Conservation (phyloP, 2,888 invertebrate species). For the Callosobruchus maculatus region DNA sequence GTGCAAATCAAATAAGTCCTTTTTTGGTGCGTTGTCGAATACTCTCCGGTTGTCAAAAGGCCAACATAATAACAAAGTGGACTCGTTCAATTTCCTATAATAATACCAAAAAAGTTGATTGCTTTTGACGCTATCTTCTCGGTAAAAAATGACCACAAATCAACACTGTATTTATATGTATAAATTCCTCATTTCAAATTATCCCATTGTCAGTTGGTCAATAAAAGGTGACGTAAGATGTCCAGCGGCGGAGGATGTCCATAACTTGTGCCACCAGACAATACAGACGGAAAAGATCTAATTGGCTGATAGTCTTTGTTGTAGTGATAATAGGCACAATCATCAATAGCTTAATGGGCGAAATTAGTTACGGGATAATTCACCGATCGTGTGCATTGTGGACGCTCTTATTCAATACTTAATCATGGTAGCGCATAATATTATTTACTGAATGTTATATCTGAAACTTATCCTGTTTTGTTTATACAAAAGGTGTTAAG, state of each 20-base stretch:
- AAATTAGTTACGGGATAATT: not conserved
- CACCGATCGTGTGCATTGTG: not conserved
- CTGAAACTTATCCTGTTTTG: too few relatives aligned
- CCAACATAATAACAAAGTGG: constrained; percentile 16
- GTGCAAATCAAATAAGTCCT: constrained; percentile 13
- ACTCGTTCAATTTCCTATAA: constrained; percentile 17
- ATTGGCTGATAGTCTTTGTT: not conserved
- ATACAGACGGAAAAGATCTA: not conserved
- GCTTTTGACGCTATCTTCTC: constrained; percentile 17
- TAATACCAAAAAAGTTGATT: constrained; percentile 15
- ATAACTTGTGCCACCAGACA: not conserved
- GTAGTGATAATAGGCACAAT: not conserved
- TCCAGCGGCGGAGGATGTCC: constrained; percentile 2
- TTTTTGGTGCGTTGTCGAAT: constrained; percentile 13
- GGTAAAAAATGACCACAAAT: constrained; percentile 28
- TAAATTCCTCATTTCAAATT: constrained; percentile 37
- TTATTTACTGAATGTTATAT: too few relatives aligned
- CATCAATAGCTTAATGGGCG: not conserved
- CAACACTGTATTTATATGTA: constrained; percentile 29
- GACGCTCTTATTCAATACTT: too few relatives aligned
- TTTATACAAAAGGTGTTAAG: too few relatives aligned
- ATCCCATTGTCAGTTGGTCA: constrained; percentile 32
- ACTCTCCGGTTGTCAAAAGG: constrained; percentile 11
- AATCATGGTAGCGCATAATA: too few relatives aligned
- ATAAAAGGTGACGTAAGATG: constrained; percentile 37